Evolutionary conservation across 92 coral and sea anemone genomes (phyloP).

Genomic region (Scolanthus callimorphus): DNA sequence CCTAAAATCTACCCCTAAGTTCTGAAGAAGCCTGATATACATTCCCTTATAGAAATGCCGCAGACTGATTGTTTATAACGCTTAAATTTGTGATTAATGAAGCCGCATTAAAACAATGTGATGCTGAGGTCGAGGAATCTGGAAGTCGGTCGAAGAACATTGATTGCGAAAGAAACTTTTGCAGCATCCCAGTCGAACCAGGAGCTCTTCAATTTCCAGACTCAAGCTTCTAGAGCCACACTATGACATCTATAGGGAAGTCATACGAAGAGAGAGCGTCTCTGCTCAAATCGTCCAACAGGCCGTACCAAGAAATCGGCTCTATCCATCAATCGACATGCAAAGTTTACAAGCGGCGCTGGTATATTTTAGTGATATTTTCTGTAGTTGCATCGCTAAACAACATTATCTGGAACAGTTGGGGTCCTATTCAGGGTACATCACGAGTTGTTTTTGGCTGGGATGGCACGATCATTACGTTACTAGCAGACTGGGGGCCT

Average conservation of each 20-base stretch:
- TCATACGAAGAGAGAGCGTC: constrained; percentile 77
- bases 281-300: constrained; percentile 60
- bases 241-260: constrained; percentile 23
- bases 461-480: constrained; percentile 74
- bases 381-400: constrained; percentile 75
- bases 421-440: constrained; percentile 97
- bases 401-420: constrained; percentile 88
- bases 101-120: no score
- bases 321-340: constrained; percentile 71
- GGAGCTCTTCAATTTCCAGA: no score
- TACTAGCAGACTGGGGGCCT: constrained; percentile 96
- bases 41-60: no score
- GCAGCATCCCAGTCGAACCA: no score
- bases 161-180: no score
- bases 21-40: no score
- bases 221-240: no score
- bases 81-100: no score
- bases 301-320: constrained; percentile 65
- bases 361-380: constrained; percentile 80
- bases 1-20: no score
- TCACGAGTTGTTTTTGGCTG: constrained; percentile 86
- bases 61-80: no score
- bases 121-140: no score
- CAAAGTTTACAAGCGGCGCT: constrained; percentile 84
- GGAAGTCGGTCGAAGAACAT: no score